A percentile compares a stretch with the other conserved stretches of the same genome.
phyloP scores from a whole-genome alignment of 2,888 invertebrate genomes.

The Bombylius discolor region DNA sequence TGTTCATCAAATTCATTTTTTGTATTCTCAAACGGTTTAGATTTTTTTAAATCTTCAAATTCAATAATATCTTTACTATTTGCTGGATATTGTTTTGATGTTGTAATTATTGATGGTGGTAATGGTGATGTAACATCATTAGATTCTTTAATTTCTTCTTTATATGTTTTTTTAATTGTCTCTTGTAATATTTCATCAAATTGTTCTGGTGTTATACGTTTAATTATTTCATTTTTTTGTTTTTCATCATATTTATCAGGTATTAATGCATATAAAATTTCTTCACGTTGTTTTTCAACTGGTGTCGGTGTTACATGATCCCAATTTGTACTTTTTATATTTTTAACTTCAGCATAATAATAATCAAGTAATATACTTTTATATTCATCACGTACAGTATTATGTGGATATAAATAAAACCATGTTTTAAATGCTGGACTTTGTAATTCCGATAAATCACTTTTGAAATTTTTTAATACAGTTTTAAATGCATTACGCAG shows the following conservation, averaged over 20 bases:
- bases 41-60: conserved; percentile 34
- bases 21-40: conserved; percentile 14
- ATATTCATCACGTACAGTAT: conserved; percentile 47
- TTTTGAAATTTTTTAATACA: conserved; percentile 24
- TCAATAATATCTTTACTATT: conserved; percentile 35
- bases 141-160: too few relatives aligned
- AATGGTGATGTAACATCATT: too few relatives aligned
- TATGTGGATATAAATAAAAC: conserved; percentile 54
- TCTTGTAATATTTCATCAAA: too few relatives aligned
- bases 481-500: conserved; percentile 24
- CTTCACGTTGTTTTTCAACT: too few relatives aligned
- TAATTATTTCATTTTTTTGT: too few relatives aligned
- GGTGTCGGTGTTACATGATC: too few relatives aligned
- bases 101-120: neutral
- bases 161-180: too few relatives aligned
- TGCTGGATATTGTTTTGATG: conserved; percentile 15
- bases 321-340: conserved; percentile 18
- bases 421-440: conserved; percentile 51
- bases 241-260: too few relatives aligned
- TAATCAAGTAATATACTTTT: conserved; percentile 44
- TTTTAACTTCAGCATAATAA: conserved; percentile 49
- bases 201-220: too few relatives aligned
- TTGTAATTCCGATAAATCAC: conserved; percentile 15
- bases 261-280: too few relatives aligned
- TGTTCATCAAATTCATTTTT: conserved; percentile 19